phyloP scores from a whole-genome alignment of 2,113 vertebrate genomes.

The Thermophis baileyi region DNA sequence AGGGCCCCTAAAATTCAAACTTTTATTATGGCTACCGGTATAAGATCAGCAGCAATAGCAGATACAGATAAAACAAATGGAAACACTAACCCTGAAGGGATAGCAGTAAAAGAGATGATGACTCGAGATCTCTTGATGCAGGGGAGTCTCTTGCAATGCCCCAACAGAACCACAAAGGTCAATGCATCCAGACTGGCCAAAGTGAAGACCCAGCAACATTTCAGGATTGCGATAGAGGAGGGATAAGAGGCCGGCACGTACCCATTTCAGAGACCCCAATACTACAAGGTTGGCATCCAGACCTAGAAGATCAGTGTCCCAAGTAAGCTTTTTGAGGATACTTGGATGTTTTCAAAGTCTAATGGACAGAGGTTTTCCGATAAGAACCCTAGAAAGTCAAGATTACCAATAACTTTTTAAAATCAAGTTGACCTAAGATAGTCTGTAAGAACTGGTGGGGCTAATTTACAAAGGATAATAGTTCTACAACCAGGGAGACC shows the following conservation, averaged over 20 bases:
- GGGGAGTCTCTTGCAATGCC: not conserved
- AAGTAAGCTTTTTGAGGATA: not conserved
- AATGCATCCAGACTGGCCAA: not conserved
- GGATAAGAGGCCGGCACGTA: not conserved
- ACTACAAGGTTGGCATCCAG: not conserved
- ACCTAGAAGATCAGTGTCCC: not conserved
- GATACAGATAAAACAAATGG: not conserved
- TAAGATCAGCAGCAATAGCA: not conserved
- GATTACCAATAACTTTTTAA: not conserved
- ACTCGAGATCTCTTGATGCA: not conserved
- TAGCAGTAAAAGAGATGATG: not conserved
- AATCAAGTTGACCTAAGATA: not conserved
- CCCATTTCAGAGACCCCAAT: not conserved
- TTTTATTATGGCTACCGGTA: not conserved
- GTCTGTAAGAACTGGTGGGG: not conserved
- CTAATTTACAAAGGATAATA: not conserved
- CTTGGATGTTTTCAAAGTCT: not conserved
- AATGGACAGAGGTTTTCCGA: not conserved
- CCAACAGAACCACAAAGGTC: not conserved
- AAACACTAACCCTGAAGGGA: not conserved
- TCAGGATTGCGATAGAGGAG: not conserved
- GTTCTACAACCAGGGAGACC: not conserved
- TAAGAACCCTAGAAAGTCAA: not conserved
- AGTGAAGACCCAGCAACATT: not conserved
- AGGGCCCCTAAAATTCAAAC: not conserved